These are phyloP conservation scores for Enteromius viviparus DNA, from an alignment of 2,797 vertebrate genomes.

Conservation along the genomic window DNA sequence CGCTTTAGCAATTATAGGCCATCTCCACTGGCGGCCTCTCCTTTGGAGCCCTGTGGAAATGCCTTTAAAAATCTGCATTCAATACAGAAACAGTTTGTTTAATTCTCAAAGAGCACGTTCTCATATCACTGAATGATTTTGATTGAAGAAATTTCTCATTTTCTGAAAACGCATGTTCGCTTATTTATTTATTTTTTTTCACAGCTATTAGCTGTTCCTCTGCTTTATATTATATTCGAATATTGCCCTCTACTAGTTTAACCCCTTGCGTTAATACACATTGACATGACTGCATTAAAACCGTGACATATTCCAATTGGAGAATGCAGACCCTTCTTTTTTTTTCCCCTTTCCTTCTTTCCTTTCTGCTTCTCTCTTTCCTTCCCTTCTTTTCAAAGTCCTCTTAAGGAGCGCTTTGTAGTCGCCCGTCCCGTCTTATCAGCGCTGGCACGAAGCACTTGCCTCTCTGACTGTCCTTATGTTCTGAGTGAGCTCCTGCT, in stretches of 20 bases:
- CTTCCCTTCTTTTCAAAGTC: conserved; percentile 67
- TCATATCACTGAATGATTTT: conserved; percentile 53
- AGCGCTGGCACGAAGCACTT: conserved; percentile 76
- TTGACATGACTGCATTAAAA: conserved; percentile 60
- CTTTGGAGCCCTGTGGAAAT: conserved; percentile 58
- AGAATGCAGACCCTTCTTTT: conserved; percentile 62
- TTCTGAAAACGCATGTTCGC: background rate
- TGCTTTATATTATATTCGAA: conserved; percentile 70
- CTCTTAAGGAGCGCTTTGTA: conserved; percentile 79
- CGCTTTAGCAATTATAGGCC: conserved; percentile 62
- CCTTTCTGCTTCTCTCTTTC: conserved; percentile 64
- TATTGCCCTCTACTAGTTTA: conserved; percentile 58
- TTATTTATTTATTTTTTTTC: conserved; percentile 7
- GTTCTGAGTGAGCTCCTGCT: conserved; percentile 78
- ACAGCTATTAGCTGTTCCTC: conserved; percentile 50
- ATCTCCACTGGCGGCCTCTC: conserved; percentile 59
- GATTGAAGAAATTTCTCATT: conserved; percentile 18
- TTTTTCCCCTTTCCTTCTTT: conserved; percentile 38
- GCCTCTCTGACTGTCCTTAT: conserved; percentile 81
- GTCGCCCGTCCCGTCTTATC: conserved; percentile 77
- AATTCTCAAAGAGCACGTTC: conserved; percentile 55
- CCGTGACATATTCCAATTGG: conserved; percentile 60
- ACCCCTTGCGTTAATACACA: conserved; percentile 60
- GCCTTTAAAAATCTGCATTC: conserved; percentile 60
- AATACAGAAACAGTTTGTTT: conserved; percentile 58